phyloP scores from a whole-genome alignment of 2,888 invertebrate species.

The Drosophila kambysellisi region DNA sequence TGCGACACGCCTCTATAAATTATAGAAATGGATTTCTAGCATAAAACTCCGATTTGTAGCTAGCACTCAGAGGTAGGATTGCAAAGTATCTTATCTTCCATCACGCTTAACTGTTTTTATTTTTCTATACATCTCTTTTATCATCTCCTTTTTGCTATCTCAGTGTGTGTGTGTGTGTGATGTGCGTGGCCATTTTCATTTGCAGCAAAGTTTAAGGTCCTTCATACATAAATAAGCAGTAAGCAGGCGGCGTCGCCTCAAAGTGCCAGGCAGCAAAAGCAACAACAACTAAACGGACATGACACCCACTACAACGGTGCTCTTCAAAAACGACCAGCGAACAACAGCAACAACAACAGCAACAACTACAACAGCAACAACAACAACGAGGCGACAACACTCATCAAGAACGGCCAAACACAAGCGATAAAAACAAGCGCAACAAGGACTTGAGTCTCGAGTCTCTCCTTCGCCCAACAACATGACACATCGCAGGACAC shows the following conservation, averaged over 20 bases:
- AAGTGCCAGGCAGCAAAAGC: constrained; percentile 58
- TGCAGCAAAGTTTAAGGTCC: constrained; percentile 79
- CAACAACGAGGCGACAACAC: constrained; percentile 61
- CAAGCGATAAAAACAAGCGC: constrained; percentile 80
- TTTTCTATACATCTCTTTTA: constrained; percentile 19
- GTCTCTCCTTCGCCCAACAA: constrained; percentile 45
- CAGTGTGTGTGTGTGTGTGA: constrained; percentile 16
- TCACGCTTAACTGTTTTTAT: constrained; percentile 7
- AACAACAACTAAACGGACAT: constrained; percentile 73
- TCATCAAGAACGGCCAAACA: constrained; percentile 78
- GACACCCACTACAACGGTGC: constrained; percentile 74
- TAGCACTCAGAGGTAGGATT: not conserved
- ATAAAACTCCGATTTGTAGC: not conserved
- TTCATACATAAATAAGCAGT: constrained; percentile 81
- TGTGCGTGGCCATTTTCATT: constrained; percentile 71
- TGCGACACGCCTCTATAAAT: not conserved
- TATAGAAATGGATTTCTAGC: not conserved
- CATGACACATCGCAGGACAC: constrained; percentile 69
- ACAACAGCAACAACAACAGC: constrained; percentile 50
- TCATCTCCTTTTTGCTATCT: constrained; percentile 16
- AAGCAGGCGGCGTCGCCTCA: constrained; percentile 71
- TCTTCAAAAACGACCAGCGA: constrained; percentile 67
- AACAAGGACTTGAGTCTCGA: constrained; percentile 76
- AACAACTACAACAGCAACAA: constrained; percentile 44
- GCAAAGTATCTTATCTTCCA: not conserved